Evolutionary conservation across 2,797 vertebrate species (phyloP).

Genomic region (Capromys pilorides): DNA sequence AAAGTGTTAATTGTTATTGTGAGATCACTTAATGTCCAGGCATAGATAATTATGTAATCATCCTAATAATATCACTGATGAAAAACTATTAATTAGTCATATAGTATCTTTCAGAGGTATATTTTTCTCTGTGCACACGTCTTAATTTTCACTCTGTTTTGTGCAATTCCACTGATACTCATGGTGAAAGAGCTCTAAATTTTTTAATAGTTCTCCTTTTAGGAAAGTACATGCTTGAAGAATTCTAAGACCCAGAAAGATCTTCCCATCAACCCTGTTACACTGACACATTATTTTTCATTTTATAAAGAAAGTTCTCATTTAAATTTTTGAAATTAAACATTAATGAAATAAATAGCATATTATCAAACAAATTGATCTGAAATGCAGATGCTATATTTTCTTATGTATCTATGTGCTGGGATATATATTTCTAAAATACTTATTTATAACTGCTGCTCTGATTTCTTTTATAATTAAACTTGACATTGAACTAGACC

Average conservation of each 20-base stretch:
- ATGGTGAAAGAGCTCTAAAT: background rate
- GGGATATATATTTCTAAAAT: background rate
- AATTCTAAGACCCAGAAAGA: background rate
- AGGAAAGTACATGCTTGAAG: background rate
- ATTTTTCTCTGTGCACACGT: background rate
- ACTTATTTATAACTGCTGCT: background rate
- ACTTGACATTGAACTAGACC: too few species aligned
- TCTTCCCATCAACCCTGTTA: background rate
- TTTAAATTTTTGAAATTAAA: slow-evolving; percentile 64
- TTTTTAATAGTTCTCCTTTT: background rate
- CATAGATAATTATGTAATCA: background rate
- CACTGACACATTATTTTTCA: slow-evolving; percentile 50
- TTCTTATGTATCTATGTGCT: background rate
- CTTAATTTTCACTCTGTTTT: background rate
- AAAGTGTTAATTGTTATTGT: background rate
- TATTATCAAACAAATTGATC: slow-evolving; percentile 64
- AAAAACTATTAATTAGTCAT: background rate
- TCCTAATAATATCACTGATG: background rate
- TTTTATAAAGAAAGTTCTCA: slow-evolving; percentile 15
- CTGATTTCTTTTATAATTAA: background rate
- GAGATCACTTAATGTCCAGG: background rate
- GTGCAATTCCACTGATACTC: background rate
- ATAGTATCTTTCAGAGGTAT: slow-evolving; percentile 1
- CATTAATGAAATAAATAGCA: slow-evolving; percentile 45
- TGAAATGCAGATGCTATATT: slow-evolving; percentile 20